These are phyloP conservation scores for Netta rufina DNA, from an alignment of 2,797 vertebrate genomes.

Conservation along the genomic window DNA sequence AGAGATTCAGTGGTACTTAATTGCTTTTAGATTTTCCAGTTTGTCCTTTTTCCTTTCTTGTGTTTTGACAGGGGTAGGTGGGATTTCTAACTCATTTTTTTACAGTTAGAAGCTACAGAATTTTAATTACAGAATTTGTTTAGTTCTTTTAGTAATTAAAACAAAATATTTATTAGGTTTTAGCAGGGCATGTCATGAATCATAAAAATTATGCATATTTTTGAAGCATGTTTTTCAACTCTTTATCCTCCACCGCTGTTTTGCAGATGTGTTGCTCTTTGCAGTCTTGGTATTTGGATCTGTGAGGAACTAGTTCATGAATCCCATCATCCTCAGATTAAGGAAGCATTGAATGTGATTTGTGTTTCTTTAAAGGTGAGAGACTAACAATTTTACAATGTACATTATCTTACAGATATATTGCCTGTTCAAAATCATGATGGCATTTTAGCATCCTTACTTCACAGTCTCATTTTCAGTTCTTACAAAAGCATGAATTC, in stretches of 20 bases:
- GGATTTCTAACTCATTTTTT: background rate
- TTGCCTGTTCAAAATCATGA: background rate
- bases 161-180: background rate
- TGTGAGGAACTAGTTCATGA: constrained; percentile 94
- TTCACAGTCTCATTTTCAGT: background rate
- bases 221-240: background rate
- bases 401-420: background rate
- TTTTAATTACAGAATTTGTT: background rate
- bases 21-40: background rate
- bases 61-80: background rate
- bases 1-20: background rate
- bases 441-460: background rate
- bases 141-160: background rate
- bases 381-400: background rate
- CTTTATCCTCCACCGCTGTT: constrained; percentile 26
- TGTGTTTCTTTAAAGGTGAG: constrained; percentile 97
- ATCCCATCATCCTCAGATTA: constrained; percentile 94
- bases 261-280: constrained; percentile 94
- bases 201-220: background rate
- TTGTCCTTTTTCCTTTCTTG: background rate
- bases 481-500: background rate
- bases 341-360: constrained; percentile 97
- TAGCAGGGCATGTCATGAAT: background rate
- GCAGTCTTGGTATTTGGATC: constrained; percentile 97
- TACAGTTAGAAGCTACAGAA: background rate